Evolutionary conservation across 2,888 invertebrate species (phyloP), one percentile per base, ranked within the genome.

Genomic region (Pheosia gnoma): DNA sequence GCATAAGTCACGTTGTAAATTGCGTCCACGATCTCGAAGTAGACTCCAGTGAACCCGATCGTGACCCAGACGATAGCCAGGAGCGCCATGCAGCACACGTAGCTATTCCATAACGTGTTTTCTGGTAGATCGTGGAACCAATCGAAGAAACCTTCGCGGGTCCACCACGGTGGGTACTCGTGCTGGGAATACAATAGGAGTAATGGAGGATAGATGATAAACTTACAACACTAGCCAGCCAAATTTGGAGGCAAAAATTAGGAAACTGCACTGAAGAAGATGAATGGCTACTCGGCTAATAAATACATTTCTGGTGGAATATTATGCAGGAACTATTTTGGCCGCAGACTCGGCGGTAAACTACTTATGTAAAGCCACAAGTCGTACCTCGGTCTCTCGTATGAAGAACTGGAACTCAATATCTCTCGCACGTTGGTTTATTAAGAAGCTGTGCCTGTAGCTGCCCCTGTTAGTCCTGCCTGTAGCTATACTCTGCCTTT

Each of bases 91-190:
- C 67, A 13, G 65, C 89, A 87, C 37, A 90, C 79, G 58, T 80
- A 75, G 52, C 77, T 71, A 71, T 88, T 90, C 89, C 90, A 90
- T 0, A 70, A 3, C 0, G 81, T 74, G 51, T 85, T 75, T 5
- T 88, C 86, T 0, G 83, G 82, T 3, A 89, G 75, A 5, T 70
- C 66, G 43, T 75, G 79, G 59, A 86, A 73, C 63, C 74, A 79
- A 7, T 71, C 67, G 8, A 74, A 36, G 1, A 83, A 13, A 11
- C 78, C 73, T 0, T 69, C 60, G 0, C 57, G 51, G 0, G 80
- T 79, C 84, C 84, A 88, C 84, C 86, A 86, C 2, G 68, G 59
- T 0, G 80, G 74, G 58, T 90, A 84, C n/a, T 77, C 71, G 1
- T 68, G 63, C 90, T 90, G 68, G 6, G 53, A 51, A 58, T 37